Conservation (phyloP, 1,140 invertebrate species). For the Aphidius gifuensis region DNA sequence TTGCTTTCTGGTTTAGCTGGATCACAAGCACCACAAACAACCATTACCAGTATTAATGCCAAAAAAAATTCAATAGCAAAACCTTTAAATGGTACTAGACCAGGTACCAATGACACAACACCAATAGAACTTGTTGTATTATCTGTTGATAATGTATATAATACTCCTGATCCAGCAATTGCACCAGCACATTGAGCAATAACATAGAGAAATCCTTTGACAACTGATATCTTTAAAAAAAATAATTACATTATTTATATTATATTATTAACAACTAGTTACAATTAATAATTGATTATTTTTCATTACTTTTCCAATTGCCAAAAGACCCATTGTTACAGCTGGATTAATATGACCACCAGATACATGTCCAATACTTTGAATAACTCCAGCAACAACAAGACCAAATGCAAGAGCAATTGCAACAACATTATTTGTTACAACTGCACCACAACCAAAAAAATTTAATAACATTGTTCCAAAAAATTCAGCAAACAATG, state of each 20-base stretch:
- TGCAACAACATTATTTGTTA: slow-evolving; percentile 65
- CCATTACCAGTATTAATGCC: slow-evolving; percentile 82
- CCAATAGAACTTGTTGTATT: slow-evolving; percentile 45
- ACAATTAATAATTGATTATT: too few species aligned
- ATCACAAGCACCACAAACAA: slow-evolving; percentile 85
- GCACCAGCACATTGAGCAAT: slow-evolving; percentile 81
- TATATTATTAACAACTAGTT: not conserved
- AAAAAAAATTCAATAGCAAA: slow-evolving; percentile 88
- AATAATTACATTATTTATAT: not conserved
- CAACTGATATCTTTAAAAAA: slow-evolving; percentile 54
- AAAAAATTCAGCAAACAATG: slow-evolving; percentile 79
- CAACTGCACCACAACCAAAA: slow-evolving; percentile 77
- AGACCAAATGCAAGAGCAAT: slow-evolving; percentile 86
- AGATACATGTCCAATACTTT: slow-evolving; percentile 81
- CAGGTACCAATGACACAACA: slow-evolving; percentile 64
- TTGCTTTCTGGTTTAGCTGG: slow-evolving; percentile 69
- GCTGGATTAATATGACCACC: slow-evolving; percentile 92
- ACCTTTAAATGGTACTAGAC: slow-evolving; percentile 68
- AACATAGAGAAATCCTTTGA: slow-evolving; percentile 76
- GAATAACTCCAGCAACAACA: slow-evolving; percentile 74
- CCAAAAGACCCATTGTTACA: slow-evolving; percentile 76
- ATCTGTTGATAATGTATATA: slow-evolving; percentile 54
- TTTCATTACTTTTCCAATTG: slow-evolving; percentile 67
- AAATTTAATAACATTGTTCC: slow-evolving; percentile 80
- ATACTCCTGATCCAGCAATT: slow-evolving; percentile 74